A percentile compares a stretch with the other conserved stretches of the same genome.
Evolutionary conservation across 2,113 vertebrate genomes (phyloP).

Genomic region (Bagarius yarrelli): DNA sequence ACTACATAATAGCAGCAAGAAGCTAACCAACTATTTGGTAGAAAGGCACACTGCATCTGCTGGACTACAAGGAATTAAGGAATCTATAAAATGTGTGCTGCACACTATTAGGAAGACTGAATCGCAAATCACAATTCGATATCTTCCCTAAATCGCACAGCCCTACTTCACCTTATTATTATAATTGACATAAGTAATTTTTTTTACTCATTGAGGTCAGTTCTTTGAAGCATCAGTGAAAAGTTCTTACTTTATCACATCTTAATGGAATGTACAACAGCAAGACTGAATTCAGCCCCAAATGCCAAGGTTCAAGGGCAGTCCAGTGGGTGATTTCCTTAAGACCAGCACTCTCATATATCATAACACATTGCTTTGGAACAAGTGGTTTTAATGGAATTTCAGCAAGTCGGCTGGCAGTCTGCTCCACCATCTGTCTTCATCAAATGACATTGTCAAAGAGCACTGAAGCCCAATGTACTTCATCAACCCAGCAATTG

Average conservation of each 20-base stretch:
- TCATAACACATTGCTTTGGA: constrained; percentile 46
- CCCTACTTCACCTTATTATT: background rate
- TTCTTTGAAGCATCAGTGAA: constrained; percentile 7
- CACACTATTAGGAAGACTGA: no score
- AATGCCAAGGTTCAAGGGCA: constrained; percentile 46
- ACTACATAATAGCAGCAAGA: no score
- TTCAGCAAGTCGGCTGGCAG: constrained; percentile 42
- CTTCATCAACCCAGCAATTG: constrained; percentile 44
- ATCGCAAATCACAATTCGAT: no score
- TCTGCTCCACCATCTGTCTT: constrained; percentile 55
- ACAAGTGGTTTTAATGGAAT: constrained; percentile 54
- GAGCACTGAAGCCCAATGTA: constrained; percentile 38
- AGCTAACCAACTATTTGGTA: no score
- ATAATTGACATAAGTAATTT: constrained; percentile 26
- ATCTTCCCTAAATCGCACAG: no score
- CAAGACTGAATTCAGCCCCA: constrained; percentile 12
- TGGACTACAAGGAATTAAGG: no score
- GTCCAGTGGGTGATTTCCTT: constrained; percentile 41
- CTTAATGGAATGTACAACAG: constrained; percentile 22
- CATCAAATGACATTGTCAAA: constrained; percentile 57
- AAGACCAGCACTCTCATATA: constrained; percentile 42
- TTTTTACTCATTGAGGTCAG: constrained; percentile 21
- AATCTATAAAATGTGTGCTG: no score
- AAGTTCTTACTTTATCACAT: constrained; percentile 26
- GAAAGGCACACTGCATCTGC: no score